Evolutionary conservation across 2,797 vertebrate species (phyloP).

Genomic region (Lutra lutra): DNA sequence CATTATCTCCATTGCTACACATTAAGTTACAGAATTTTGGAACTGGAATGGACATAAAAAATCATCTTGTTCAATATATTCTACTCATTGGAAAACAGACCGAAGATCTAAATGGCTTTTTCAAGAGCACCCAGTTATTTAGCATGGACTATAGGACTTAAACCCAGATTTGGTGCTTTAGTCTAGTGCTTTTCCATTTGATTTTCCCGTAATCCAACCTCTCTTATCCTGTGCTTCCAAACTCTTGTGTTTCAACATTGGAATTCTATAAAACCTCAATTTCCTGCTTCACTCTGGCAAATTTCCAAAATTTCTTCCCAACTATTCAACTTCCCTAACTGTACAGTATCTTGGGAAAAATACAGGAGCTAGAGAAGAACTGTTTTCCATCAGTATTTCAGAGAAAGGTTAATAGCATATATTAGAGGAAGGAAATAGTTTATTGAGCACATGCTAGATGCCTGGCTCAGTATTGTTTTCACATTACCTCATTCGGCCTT

Average conservation of each 20-base stretch:
- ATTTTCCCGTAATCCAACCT: background rate
- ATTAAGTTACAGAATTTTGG: constrained; percentile 22
- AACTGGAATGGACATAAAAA: background rate
- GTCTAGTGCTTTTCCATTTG: constrained; percentile 23
- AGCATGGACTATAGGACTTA: background rate
- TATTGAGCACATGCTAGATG: constrained; percentile 27
- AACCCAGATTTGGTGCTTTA: background rate
- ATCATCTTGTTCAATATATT: background rate
- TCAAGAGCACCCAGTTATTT: background rate
- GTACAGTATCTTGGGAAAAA: constrained; percentile 69
- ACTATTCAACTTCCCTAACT: constrained; percentile 58
- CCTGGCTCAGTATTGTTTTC: constrained; percentile 44
- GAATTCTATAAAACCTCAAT: constrained; percentile 57
- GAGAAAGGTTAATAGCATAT: constrained; percentile 59
- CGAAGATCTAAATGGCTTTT: background rate
- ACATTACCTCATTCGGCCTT: constrained; percentile 53
- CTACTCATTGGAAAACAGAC: constrained; percentile 5
- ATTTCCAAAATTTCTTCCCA: constrained; percentile 56
- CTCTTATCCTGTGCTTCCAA: background rate
- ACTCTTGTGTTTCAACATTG: background rate
- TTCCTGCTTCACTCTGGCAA: constrained; percentile 49
- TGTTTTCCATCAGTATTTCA: constrained; percentile 70
- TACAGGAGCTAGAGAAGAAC: constrained; percentile 37
- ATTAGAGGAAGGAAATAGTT: constrained; percentile 70
- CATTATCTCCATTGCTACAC: background rate